Conservation (phyloP, 2,888 invertebrate genomes). For the Caenorhabditis doughertyi region DNA sequence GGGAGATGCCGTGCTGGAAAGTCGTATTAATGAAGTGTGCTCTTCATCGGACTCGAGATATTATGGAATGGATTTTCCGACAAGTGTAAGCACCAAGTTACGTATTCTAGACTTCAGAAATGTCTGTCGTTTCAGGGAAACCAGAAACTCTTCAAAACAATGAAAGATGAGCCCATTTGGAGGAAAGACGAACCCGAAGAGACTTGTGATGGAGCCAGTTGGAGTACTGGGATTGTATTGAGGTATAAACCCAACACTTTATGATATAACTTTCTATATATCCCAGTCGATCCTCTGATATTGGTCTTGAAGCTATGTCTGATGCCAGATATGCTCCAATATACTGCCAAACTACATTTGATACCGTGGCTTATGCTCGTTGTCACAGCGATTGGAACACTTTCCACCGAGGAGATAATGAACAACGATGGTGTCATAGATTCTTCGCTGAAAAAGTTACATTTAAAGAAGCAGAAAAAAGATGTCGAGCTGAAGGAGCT, state of each 20-base stretch:
- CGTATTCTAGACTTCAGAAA: neutral
- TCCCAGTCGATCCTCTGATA: neutral
- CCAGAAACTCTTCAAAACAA: neutral
- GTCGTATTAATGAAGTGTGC: neutral
- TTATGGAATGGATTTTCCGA: neutral
- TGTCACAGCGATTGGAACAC: neutral
- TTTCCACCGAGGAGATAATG: neutral
- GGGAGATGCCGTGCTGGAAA: neutral
- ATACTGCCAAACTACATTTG: constrained; percentile 27
- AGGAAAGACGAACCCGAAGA: constrained; percentile 5
- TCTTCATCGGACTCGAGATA: neutral
- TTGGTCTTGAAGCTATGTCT: constrained; percentile 24
- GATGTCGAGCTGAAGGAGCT: neutral
- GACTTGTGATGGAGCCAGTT: constrained; percentile 7
- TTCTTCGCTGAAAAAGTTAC: neutral
- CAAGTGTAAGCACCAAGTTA: neutral
- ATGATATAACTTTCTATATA: neutral
- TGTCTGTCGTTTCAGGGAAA: neutral
- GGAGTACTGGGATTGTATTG: constrained; percentile 17
- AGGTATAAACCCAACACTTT: neutral
- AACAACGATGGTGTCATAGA: constrained; percentile 24
- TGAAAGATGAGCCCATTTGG: constrained; percentile 5
- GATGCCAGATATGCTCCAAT: constrained; percentile 24
- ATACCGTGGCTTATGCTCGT: neutral
- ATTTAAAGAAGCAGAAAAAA: neutral